These are phyloP conservation scores for Microcebus murinus DNA, from an alignment of 2,113 vertebrate genomes.

Conservation along the genomic window DNA sequence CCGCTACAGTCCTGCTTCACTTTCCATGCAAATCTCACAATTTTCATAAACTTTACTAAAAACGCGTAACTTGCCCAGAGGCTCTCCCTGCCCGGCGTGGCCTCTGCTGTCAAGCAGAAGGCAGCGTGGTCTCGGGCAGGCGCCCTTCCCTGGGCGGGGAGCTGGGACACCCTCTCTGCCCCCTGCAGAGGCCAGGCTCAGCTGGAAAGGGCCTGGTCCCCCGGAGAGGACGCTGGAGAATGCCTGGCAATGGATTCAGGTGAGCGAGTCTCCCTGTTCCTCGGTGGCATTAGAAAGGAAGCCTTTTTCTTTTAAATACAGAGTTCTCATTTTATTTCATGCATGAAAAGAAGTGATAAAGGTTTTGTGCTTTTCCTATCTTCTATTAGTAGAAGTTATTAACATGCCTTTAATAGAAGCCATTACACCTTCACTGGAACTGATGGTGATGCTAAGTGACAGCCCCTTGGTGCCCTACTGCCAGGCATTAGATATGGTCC, in stretches of 20 bases:
- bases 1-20: background rate
- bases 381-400: background rate
- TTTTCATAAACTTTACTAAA: background rate
- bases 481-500: background rate
- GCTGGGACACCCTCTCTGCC: fast-evolving
- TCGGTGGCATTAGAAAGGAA: background rate
- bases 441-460: background rate
- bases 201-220: background rate
- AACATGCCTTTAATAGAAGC: background rate
- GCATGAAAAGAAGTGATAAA: background rate
- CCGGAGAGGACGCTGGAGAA: background rate
- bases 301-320: background rate
- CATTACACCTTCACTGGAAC: background rate
- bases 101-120: conserved; percentile 27
- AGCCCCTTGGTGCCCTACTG: background rate
- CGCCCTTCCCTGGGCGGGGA: fast-evolving
- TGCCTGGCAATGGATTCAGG: background rate
- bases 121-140: background rate
- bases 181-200: background rate
- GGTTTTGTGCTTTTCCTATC: background rate
- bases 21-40: background rate
- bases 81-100: background rate
- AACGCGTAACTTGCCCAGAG: background rate
- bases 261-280: background rate
- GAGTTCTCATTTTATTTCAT: background rate